Conservation (phyloP, 2,888 invertebrate species). For the Hyles lineata region DNA sequence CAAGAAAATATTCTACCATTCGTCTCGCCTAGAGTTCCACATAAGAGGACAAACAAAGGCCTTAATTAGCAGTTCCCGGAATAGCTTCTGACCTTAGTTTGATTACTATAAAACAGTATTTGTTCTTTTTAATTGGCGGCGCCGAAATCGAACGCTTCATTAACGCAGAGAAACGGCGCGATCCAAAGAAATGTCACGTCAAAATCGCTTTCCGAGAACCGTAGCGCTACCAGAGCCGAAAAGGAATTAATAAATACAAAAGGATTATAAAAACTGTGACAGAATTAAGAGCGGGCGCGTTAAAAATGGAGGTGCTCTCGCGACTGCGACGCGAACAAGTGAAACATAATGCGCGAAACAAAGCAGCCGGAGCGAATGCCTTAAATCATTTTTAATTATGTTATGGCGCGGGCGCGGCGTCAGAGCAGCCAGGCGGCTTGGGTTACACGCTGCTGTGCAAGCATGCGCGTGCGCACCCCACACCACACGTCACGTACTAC, state of each 20-base stretch:
- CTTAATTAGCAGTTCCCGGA: constrained; percentile 51
- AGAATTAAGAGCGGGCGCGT: constrained; percentile 83
- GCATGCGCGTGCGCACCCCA: constrained; percentile 43
- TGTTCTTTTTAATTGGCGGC: constrained; percentile 67
- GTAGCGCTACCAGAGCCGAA: constrained; percentile 82
- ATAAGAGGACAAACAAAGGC: constrained; percentile 24
- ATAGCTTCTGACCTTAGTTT: constrained; percentile 58
- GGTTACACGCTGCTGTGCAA: constrained; percentile 65
- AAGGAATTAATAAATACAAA: constrained; percentile 83
- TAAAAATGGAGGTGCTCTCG: constrained; percentile 74
- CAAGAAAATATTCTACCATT: background rate
- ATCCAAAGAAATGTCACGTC: constrained; percentile 81
- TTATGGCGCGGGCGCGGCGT: constrained; percentile 75
- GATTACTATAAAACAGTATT: constrained; percentile 59
- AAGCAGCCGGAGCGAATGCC: constrained; percentile 85
- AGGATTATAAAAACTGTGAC: constrained; percentile 84
- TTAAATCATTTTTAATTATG: constrained; percentile 86
- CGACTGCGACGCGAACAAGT: constrained; percentile 81
- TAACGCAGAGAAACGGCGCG: constrained; percentile 75
- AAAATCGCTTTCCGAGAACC: constrained; percentile 81
- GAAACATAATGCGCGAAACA: constrained; percentile 85
- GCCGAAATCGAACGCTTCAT: constrained; percentile 82
- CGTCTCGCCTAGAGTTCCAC: constrained; percentile 30
- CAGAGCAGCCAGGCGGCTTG: constrained; percentile 59
- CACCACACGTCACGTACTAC: constrained; percentile 40